These are phyloP conservation scores for Halictus rubicundus DNA, from an alignment of 1,140 invertebrate genomes.

Conservation along the genomic window DNA sequence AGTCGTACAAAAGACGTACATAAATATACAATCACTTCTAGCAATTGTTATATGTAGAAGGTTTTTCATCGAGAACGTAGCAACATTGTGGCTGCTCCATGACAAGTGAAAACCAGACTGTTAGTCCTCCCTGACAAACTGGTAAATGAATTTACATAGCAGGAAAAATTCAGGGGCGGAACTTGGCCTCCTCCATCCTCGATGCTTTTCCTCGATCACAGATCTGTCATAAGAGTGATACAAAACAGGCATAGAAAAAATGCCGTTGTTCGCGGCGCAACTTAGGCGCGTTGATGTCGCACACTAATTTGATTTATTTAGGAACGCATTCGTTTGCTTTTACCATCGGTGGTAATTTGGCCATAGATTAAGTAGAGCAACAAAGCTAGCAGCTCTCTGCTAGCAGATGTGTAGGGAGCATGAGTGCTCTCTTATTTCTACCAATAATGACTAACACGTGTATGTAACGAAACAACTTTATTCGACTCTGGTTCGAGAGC, in stretches of 20 bases:
- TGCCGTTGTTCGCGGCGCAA: neutral
- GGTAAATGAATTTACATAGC: slow-evolving; percentile 6
- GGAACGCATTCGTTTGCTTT: too few species aligned
- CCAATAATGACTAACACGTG: too few species aligned
- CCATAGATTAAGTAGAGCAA: too few species aligned
- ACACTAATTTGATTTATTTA: too few species aligned
- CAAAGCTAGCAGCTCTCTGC: too few species aligned
- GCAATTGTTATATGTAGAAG: neutral
- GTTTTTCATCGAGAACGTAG: neutral
- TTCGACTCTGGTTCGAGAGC: too few species aligned
- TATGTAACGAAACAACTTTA: too few species aligned
- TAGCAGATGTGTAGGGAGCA: too few species aligned
- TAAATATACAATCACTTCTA: slow-evolving; percentile 33
- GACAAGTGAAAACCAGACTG: slow-evolving; percentile 21
- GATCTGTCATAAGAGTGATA: slow-evolving; percentile 24
- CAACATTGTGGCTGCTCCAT: slow-evolving; percentile 29
- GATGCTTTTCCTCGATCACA: slow-evolving; percentile 13
- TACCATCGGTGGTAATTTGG: too few species aligned
- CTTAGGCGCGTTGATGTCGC: neutral
- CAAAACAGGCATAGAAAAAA: slow-evolving; percentile 20
- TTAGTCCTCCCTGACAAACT: neutral
- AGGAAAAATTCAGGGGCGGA: slow-evolving; percentile 33
- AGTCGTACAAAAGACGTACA: slow-evolving; percentile 4
- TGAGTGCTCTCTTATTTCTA: too few species aligned
- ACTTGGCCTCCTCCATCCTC: slow-evolving; percentile 8